Evolutionary conservation across 2,888 invertebrate species (phyloP), one percentile per base, ranked within the genome.

Genomic region (Smittia sp.): DNA sequence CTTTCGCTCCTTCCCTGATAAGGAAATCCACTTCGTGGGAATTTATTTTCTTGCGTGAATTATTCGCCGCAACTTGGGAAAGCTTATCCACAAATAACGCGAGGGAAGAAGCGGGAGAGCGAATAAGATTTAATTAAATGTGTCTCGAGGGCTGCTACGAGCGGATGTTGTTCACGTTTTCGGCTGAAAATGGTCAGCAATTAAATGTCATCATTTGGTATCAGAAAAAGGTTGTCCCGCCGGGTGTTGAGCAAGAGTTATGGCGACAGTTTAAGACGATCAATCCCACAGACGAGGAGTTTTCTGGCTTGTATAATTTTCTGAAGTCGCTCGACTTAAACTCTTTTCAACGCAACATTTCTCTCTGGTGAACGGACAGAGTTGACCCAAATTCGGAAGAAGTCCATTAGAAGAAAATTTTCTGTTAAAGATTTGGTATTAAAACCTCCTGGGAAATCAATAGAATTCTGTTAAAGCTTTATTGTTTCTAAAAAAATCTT

Each of bases 181-280:
- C 22, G 6, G 6, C 15, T 11, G 46, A 46, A 46, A 58, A 46
- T 3, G 58, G 18, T 58, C 58, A 58, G 58, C 58, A 58, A 58
- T 58, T 58, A 58, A 58, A 58, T 58, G 22, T 58, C 58, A 58
- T 58, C 58, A 58, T 58, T 58, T 58, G 58, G 22, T 58, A 58
- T 46, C 46, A 15, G 22, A 58, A 18, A 22, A 58, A 58, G 22
- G 18, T 4, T 20, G 3, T 22, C 15, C 46, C 58, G 58, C 2
- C 9, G 58, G 58, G 58, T 22, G 20, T 18, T 58, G 58, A 58
- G 15, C 15, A 15, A 46, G 46, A 46, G 15, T 46, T 46, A 46
- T 46, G 46, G n/a, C 46, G 46, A 46, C 46, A 46, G 46, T 46
- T 46, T 15, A 46, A 32, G 46, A 6, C 15, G 46, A n/a, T 2